phyloP scores from a whole-genome alignment of 2,113 vertebrate genomes.

The Pygoscelis antarcticus region DNA sequence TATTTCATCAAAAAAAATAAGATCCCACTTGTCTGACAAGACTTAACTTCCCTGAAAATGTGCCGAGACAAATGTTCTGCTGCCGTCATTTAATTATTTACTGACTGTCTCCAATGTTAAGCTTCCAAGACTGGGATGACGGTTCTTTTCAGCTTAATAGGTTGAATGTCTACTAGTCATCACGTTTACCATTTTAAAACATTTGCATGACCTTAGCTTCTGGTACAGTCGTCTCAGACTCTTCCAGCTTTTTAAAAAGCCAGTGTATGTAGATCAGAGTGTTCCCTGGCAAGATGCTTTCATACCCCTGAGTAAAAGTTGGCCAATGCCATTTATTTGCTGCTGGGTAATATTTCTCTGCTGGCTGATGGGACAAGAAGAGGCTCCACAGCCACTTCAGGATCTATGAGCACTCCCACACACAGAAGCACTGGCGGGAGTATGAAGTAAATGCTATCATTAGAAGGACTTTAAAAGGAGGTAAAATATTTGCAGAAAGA shows the following conservation, averaged over 20 bases:
- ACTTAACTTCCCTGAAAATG: neutral
- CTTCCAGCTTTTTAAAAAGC: neutral
- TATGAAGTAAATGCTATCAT: neutral
- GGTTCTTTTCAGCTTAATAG: neutral
- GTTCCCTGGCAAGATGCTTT: constrained; percentile 35
- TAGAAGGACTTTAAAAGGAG: constrained; percentile 6
- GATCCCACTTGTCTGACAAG: neutral
- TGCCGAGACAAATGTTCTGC: neutral
- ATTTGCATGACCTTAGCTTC: constrained; percentile 25
- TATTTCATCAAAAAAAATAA: neutral
- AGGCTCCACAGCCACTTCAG: neutral
- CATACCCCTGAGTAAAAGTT: neutral
- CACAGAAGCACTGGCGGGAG: neutral
- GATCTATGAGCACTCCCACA: neutral
- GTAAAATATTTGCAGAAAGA: constrained; percentile 43
- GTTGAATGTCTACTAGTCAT: neutral
- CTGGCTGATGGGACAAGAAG: neutral
- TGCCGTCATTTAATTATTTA: neutral
- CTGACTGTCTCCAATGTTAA: neutral
- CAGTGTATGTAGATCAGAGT: constrained; percentile 1
- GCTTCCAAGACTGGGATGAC: neutral
- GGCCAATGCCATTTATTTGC: neutral
- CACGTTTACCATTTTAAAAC: neutral
- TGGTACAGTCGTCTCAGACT: neutral
- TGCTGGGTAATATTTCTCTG: constrained; percentile 33